Percentiles rank a stretch among this genome's conserved stretches.
phyloP scores from a whole-genome alignment of 23 tunicate species.

The Botrylloides violaceus region DNA sequence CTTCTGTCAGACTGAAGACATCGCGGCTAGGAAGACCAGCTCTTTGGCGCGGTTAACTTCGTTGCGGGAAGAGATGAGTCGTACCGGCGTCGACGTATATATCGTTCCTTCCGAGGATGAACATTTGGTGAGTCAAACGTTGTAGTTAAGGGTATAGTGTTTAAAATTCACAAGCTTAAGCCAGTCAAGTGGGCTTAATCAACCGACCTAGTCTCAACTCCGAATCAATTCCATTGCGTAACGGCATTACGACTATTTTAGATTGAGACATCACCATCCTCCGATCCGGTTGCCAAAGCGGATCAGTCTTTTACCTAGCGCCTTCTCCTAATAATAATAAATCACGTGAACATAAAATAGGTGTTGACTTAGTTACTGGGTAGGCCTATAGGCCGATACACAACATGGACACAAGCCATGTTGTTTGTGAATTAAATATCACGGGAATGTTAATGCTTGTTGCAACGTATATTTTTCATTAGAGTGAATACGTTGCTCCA shows the following conservation, averaged over 20 bases:
- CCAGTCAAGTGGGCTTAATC: too few relatives aligned
- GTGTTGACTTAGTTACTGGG: too few relatives aligned
- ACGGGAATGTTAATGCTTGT: background rate
- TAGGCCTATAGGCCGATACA: too few relatives aligned
- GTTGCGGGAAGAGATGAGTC: slow-evolving; percentile 38
- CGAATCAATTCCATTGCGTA: too few relatives aligned
- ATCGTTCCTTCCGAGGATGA: slow-evolving; percentile 59
- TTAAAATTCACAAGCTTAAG: too few relatives aligned
- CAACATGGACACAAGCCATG: too few relatives aligned
- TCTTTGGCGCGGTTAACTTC: slow-evolving; percentile 33
- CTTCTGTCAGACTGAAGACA: background rate
- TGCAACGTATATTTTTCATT: background rate
- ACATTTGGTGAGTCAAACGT: slow-evolving; percentile 39
- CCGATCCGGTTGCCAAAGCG: background rate
- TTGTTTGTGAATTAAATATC: background rate
- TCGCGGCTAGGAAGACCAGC: slow-evolving; percentile 44
- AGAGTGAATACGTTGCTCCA: slow-evolving; percentile 86
- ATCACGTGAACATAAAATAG: too few relatives aligned
- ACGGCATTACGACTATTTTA: background rate
- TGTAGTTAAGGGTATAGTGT: background rate
- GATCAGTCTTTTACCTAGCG: too few relatives aligned
- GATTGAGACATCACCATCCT: background rate
- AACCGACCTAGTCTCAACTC: too few relatives aligned
- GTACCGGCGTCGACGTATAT: slow-evolving; percentile 27
- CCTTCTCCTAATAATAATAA: too few relatives aligned